A percentile compares a stretch with the other conserved stretches of the same genome.
phyloP scores from a whole-genome alignment of 2,113 vertebrate species.

The Oncorhynchus keta region DNA sequence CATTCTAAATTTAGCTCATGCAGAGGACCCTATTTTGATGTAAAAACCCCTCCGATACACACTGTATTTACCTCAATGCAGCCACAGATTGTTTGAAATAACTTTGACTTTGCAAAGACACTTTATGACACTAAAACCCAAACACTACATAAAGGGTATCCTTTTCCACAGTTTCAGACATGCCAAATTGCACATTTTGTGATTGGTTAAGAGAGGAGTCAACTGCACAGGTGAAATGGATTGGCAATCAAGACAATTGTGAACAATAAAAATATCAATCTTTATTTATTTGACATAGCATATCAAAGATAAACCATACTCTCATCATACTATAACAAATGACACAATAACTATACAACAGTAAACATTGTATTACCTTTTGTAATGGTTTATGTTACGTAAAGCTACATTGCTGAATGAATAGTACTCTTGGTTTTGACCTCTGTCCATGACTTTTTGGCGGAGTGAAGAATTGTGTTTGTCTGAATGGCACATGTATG shows the following conservation, averaged over 20 bases:
- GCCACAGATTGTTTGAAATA: no score
- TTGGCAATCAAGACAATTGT: constrained; percentile 37
- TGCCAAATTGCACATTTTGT: no score
- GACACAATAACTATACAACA: constrained; percentile 85
- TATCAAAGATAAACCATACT: constrained; percentile 80
- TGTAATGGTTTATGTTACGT: constrained; percentile 12
- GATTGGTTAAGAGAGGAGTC: no score
- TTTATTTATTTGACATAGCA: constrained; percentile 95
- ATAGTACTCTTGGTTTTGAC: constrained; percentile 1
- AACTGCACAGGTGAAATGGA: no score
- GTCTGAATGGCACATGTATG: background rate
- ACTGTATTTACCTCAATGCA: background rate
- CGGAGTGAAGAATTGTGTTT: background rate
- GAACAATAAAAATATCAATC: constrained; percentile 81
- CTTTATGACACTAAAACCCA: no score
- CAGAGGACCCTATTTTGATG: background rate
- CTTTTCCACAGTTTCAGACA: no score
- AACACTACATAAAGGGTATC: no score
- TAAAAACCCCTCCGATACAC: background rate
- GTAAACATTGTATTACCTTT: constrained; percentile 59
- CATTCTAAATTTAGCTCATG: background rate
- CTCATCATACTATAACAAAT: constrained; percentile 84
- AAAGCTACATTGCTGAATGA: background rate
- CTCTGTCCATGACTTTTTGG: background rate
- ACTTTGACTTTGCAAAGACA: no score